These are phyloP conservation scores for Eulemur mongoz DNA, from an alignment of 2,797 vertebrate species.

Conservation along the genomic window DNA sequence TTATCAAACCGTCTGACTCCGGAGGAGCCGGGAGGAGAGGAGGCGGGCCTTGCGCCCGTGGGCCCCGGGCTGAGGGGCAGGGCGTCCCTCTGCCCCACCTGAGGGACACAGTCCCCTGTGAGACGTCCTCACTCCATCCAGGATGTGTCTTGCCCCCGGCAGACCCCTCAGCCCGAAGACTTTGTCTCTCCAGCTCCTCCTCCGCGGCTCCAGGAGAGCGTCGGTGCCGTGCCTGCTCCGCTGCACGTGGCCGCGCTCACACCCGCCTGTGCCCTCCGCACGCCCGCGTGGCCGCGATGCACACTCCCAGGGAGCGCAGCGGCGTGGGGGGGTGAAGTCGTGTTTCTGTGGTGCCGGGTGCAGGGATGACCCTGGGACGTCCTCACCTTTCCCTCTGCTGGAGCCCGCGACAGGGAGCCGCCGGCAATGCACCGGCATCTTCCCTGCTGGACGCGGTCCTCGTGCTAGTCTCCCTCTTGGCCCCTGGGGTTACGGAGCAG, in stretches of 20 bases:
- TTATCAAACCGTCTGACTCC: background rate
- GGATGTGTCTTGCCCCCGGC: background rate
- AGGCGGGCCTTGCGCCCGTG: background rate
- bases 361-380: rapidly evolving
- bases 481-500: background rate
- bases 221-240: background rate
- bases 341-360: background rate
- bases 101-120: rapidly evolving
- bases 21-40: background rate
- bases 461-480: background rate
- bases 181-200: background rate
- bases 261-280: background rate
- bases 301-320: no score
- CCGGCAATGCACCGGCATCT: rapidly evolving
- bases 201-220: no score
- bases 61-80: background rate
- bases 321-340: background rate
- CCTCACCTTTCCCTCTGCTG: no score
- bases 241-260: background rate
- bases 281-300: background rate
- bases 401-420: background rate
- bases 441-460: background rate
- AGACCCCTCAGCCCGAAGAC: background rate
- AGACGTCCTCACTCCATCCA: rapidly evolving
- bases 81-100: rapidly evolving